Base-by-base conservation (phyloP, 1,140 invertebrate genomes). In the Diorhabda carinulata region DNA sequence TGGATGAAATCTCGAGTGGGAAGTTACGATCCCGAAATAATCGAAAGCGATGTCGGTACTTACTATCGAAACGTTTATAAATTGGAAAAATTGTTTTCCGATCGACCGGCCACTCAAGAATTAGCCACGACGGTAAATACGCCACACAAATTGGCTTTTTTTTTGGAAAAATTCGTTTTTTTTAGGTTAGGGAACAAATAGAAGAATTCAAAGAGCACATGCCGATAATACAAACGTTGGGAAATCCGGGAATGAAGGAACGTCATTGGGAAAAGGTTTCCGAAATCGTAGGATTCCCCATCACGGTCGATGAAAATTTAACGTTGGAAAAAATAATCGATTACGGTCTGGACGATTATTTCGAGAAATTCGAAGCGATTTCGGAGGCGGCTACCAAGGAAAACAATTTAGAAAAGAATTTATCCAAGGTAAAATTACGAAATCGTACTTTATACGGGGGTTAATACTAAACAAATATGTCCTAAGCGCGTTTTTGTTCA, bases 261-360 rank as follows among this genome's bases (percentile, higher is more conserved):
- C 86, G 96, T 6, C 97, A 98, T 81, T 98, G 97, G 97, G 95
- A 97, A 77, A 91, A 94, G 82, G 90, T 99, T 7, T 97, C 95
- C 0, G 95, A 98, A 76, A 93, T 97, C 68, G 93, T 98, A 73
- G 96, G 95, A 0, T 97, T 96, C 81, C 93, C 94, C 1, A 91
- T 99, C 41, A 89, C 90, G 75, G 90, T 96, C 4, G 92, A 96
- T 71, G 88, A 92, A 4, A 89, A 91, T 10, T 86, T 94, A 68
- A 95, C 93, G 2, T 82, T 99, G 3, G 89, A 90, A 41, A 95
- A 95, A 84, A 89, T 96, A n/a, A 92, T 98, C 43, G 95, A 97
- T 78, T 95, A 96, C 81, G 93, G 94, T 66, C 82, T 98, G 25
- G 92, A 92, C 41, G 93, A 97, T 69, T 97, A 94, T 80, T 90